Conservation (phyloP, 2,888 invertebrate species). For the Arge pagana region DNA sequence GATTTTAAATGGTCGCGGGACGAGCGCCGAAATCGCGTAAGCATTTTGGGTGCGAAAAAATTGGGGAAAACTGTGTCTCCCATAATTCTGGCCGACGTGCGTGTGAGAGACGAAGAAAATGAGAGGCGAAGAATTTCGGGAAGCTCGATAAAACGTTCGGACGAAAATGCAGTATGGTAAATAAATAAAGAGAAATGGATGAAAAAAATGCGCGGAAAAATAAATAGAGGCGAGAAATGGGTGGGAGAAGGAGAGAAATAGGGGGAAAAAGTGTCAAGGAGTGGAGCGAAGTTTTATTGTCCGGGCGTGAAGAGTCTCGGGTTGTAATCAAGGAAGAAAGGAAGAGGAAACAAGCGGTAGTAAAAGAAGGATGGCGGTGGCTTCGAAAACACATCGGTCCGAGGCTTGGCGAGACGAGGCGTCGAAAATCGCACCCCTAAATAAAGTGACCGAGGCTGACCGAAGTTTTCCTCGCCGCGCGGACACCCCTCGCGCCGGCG, state of each 20-base stretch:
- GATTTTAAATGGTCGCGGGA: background rate
- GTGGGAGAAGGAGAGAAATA: slow-evolving; percentile 35
- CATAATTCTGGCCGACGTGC: background rate
- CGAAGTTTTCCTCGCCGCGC: slow-evolving; percentile 27
- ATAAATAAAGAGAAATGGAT: slow-evolving; percentile 1
- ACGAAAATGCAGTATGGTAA: slow-evolving; percentile 1
- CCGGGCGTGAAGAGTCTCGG: slow-evolving; percentile 8
- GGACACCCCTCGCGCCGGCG: slow-evolving; percentile 8
- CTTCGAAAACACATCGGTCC: background rate
- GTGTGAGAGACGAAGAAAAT: background rate
- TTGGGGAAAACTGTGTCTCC: slow-evolving; percentile 25
- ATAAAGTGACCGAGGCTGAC: slow-evolving; percentile 53
- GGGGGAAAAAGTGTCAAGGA: background rate
- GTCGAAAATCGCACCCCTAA: slow-evolving; percentile 41
- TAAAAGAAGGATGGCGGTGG: background rate
- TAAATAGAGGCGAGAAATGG: slow-evolving; percentile 24
- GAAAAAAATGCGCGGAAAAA: slow-evolving; percentile 17
- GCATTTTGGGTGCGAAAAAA: slow-evolving; percentile 12
- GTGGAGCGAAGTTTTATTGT: slow-evolving; percentile 20
- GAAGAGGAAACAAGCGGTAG: slow-evolving; percentile 8
- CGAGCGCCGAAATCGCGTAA: background rate
- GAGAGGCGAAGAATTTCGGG: slow-evolving; percentile 17
- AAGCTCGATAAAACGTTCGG: slow-evolving; percentile 20
- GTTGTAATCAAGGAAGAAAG: background rate
- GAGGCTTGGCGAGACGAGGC: slow-evolving; percentile 10